A percentile compares a stretch with the other conserved stretches of the same genome.
Conservation (phyloP, 1,140 invertebrate species). For the Sycobia sp. region DNA sequence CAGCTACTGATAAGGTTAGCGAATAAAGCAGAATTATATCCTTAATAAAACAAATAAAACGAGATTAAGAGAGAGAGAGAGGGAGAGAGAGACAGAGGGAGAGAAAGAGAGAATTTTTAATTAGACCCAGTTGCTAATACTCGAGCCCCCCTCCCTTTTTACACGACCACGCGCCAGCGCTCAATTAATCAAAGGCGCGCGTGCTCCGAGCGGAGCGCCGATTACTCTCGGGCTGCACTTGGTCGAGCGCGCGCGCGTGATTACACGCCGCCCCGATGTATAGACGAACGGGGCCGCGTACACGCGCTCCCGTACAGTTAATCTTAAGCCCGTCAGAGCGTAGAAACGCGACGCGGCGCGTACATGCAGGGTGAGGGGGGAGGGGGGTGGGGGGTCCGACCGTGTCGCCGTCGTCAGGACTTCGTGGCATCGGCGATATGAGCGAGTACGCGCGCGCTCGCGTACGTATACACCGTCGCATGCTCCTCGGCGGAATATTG, state of each 20-base stretch:
- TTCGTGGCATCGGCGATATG: no score
- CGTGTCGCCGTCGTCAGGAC: no score
- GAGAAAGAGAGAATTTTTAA: no score
- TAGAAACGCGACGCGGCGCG: constrained; percentile 44
- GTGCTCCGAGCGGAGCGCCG: constrained; percentile 46
- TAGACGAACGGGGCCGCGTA: constrained; percentile 53
- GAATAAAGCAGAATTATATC: no score
- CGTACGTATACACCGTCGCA: neutral
- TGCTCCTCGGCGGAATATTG: no score
- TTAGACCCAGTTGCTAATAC: no score
- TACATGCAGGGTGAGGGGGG: no score
- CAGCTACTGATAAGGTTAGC: no score
- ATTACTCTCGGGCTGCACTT: constrained; percentile 57
- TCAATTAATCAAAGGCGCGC: constrained; percentile 52
- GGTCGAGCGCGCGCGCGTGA: constrained; percentile 52
- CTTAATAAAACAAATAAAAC: no score
- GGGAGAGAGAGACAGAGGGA: no score
- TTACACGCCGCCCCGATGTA: constrained; percentile 47
- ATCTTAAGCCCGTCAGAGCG: constrained; percentile 55
- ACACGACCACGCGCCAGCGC: neutral
- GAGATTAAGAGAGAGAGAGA: no score
- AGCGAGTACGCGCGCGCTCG: neutral
- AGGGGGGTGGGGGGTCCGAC: no score
- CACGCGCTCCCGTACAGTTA: constrained; percentile 45
- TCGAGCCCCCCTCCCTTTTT: constrained; percentile 7